Conservation (phyloP, 1,140 invertebrate genomes). For the Hesperophylax magnus region DNA sequence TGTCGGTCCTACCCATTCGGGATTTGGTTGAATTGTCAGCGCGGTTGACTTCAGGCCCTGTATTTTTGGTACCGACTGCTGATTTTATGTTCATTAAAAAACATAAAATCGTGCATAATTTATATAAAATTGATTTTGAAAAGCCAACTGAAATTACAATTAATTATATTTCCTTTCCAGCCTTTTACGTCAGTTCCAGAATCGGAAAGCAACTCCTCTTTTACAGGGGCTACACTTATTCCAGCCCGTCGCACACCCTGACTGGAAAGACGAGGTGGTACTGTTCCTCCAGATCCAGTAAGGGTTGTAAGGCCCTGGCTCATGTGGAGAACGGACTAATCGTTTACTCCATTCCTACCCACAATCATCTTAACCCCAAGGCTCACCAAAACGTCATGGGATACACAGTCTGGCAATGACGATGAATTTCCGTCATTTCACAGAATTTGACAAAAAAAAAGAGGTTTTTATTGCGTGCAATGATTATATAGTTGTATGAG, state of each 20-base stretch:
- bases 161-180: conserved; percentile 10
- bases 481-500: no score
- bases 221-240: conserved; percentile 29
- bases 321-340: conserved; percentile 25
- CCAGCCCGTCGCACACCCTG: conserved; percentile 25
- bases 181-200: conserved; percentile 24
- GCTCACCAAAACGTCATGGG: conserved; percentile 5
- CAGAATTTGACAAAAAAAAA: background rate
- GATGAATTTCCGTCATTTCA: background rate
- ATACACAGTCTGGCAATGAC: conserved; percentile 16
- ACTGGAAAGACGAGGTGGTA: conserved; percentile 59
- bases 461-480: no score
- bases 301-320: conserved; percentile 61
- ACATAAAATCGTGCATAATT: no score
- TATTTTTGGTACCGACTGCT: no score
- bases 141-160: background rate
- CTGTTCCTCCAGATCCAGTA: conserved; percentile 60
- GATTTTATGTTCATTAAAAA: no score
- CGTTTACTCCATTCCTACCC: conserved; percentile 21
- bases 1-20: no score
- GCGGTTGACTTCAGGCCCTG: no score
- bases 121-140: no score
- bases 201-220: conserved; percentile 30
- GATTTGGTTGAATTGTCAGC: no score
- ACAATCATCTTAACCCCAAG: conserved; percentile 31